phyloP scores from a whole-genome alignment of 2,888 invertebrate genomes.

The Helicoverpa assulta region DNA sequence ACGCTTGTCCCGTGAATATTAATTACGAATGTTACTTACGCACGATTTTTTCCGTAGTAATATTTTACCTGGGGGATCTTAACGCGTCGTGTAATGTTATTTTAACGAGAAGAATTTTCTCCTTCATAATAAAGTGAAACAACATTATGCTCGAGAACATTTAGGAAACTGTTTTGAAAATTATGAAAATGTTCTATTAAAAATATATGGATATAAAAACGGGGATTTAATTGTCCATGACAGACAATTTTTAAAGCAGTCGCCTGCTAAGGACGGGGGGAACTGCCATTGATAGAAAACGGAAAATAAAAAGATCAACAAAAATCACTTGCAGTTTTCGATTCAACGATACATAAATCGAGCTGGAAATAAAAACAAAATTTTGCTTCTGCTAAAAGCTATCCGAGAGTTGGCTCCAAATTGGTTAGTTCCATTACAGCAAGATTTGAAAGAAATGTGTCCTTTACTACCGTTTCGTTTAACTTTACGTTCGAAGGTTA shows the following conservation, averaged over 20 bases:
- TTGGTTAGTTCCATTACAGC: constrained; percentile 79
- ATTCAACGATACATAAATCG: constrained; percentile 42
- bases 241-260: not conserved
- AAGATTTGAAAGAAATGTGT: constrained; percentile 74
- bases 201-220: not conserved
- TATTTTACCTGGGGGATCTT: constrained; percentile 38
- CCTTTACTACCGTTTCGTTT: constrained; percentile 62
- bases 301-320: constrained; percentile 22
- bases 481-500: constrained; percentile 21
- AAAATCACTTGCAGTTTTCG: constrained; percentile 41
- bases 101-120: constrained; percentile 43
- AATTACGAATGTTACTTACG: constrained; percentile 56
- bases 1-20: constrained; percentile 50
- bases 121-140: constrained; percentile 13
- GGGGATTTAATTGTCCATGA: not conserved
- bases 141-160: not conserved
- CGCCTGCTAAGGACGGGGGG: constrained; percentile 1
- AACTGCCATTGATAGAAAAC: not conserved
- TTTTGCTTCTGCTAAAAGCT: constrained; percentile 74
- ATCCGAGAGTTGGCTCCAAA: constrained; percentile 76
- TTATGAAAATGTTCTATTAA: not conserved
- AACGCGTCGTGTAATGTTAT: constrained; percentile 45
- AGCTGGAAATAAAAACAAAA: constrained; percentile 67
- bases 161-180: not conserved
- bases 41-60: constrained; percentile 38